phyloP scores from a whole-genome alignment of 1,140 invertebrate species.

The Augochlora pura region DNA sequence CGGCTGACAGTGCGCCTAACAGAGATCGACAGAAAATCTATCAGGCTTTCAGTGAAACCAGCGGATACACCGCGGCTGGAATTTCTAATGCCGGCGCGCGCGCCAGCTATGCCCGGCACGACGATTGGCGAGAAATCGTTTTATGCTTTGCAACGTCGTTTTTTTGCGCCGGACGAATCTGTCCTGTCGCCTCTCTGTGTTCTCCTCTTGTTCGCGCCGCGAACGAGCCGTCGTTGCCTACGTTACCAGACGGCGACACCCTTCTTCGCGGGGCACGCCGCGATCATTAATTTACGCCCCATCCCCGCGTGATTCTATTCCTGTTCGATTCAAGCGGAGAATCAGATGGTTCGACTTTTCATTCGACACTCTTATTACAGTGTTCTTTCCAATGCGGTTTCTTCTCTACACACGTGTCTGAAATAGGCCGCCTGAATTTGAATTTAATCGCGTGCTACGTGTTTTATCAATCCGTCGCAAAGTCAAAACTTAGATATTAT shows the following conservation, averaged over 20 bases:
- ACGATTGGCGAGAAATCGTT: constrained; percentile 49
- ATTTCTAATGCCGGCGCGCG: constrained; percentile 41
- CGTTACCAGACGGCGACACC: neutral
- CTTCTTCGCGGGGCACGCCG: constrained; percentile 1
- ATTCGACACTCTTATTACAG: too few species aligned
- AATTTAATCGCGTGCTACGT: too few species aligned
- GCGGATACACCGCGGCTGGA: constrained; percentile 33
- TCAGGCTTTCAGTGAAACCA: constrained; percentile 59
- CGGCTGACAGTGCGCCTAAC: constrained; percentile 50
- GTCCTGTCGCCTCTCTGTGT: neutral
- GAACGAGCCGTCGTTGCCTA: neutral
- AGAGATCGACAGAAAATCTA: constrained; percentile 61
- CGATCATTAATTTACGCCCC: neutral
- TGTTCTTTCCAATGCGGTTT: too few species aligned
- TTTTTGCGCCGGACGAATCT: constrained; percentile 30
- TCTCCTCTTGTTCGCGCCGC: neutral
- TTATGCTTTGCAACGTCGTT: constrained; percentile 31
- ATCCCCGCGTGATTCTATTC: too few species aligned
- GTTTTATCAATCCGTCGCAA: too few species aligned
- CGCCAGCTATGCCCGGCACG: constrained; percentile 38
- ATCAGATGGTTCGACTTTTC: too few species aligned
- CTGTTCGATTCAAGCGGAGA: too few species aligned
- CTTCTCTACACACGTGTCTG: too few species aligned
- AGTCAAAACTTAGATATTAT: too few species aligned
- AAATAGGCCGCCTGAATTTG: too few species aligned